Evolutionary conservation across 2,888 invertebrate genomes (phyloP).

Genomic region (Plemyria rubiginata): DNA sequence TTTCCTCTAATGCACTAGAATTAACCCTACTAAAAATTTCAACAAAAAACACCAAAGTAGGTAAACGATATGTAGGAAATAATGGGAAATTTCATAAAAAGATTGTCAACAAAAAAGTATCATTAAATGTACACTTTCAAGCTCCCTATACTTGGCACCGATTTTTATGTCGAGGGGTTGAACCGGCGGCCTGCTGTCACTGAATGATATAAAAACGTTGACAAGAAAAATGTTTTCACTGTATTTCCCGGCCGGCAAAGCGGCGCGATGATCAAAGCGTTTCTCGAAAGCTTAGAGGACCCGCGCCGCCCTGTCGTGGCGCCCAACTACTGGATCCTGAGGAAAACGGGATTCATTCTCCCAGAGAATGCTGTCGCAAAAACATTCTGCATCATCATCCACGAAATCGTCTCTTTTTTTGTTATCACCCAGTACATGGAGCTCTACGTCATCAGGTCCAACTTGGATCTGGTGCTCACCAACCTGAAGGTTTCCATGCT

Average conservation of each 20-base stretch:
- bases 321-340: conserved; percentile 69
- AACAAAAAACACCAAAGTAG: background rate
- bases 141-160: conserved; percentile 11
- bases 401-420: conserved; percentile 60
- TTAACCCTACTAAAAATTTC: conserved; percentile 20
- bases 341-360: conserved; percentile 59
- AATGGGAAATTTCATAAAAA: conserved; percentile 2
- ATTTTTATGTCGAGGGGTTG: conserved; percentile 27
- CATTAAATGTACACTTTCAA: conserved; percentile 19
- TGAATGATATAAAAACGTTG: conserved; percentile 21
- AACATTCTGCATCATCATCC: conserved; percentile 53
- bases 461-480: conserved; percentile 65
- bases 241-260: conserved; percentile 30
- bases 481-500: conserved; percentile 75
- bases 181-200: conserved; percentile 17
- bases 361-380: conserved; percentile 53
- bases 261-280: conserved; percentile 36
- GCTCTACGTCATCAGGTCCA: conserved; percentile 63
- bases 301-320: conserved; percentile 60
- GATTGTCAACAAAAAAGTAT: conserved; percentile 12
- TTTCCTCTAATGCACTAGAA: conserved; percentile 7
- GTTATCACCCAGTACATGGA: conserved; percentile 71
- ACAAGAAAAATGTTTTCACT: conserved; percentile 27
- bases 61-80: background rate
- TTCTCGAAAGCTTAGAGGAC: conserved; percentile 59